These are phyloP conservation scores for Electrophaes corylata DNA, from an alignment of 2,888 invertebrate species.

Conservation along the genomic window DNA sequence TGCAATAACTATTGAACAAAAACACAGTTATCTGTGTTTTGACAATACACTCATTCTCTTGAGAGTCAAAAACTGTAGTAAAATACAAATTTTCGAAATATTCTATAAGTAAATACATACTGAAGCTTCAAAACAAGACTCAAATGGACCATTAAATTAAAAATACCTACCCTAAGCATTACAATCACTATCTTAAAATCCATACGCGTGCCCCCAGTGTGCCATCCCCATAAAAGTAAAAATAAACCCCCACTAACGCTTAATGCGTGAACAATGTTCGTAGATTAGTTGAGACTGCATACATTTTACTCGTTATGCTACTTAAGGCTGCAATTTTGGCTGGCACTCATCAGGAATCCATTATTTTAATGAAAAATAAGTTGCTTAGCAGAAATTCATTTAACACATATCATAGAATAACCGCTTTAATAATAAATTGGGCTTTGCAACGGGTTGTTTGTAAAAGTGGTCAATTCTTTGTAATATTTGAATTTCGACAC, in stretches of 20 bases:
- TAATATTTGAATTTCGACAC: too few relatives aligned
- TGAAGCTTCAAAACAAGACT: neutral
- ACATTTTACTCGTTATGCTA: neutral
- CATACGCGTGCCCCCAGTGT: constrained; percentile 52
- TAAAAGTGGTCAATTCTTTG: too few relatives aligned
- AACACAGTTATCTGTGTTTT: too few relatives aligned
- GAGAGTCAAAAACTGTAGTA: neutral
- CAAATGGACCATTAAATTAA: constrained; percentile 25
- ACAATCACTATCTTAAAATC: constrained; percentile 29
- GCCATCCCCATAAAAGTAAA: constrained; percentile 72
- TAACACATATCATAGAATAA: too few relatives aligned
- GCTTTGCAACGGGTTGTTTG: too few relatives aligned
- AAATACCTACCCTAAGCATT: constrained; percentile 13
- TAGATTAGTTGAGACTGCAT: constrained; percentile 40
- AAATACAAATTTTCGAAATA: too few relatives aligned
- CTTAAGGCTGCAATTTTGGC: neutral
- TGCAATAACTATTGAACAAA: too few relatives aligned
- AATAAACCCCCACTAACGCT: constrained; percentile 74
- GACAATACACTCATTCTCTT: neutral
- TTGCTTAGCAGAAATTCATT: too few relatives aligned
- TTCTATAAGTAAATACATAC: neutral
- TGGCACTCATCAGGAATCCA: too few relatives aligned
- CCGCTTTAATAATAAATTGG: too few relatives aligned
- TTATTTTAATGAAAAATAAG: too few relatives aligned
- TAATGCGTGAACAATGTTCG: constrained; percentile 78